Evolutionary conservation across 2,113 vertebrate species (phyloP).

Genomic region (Ursus arctos): DNA sequence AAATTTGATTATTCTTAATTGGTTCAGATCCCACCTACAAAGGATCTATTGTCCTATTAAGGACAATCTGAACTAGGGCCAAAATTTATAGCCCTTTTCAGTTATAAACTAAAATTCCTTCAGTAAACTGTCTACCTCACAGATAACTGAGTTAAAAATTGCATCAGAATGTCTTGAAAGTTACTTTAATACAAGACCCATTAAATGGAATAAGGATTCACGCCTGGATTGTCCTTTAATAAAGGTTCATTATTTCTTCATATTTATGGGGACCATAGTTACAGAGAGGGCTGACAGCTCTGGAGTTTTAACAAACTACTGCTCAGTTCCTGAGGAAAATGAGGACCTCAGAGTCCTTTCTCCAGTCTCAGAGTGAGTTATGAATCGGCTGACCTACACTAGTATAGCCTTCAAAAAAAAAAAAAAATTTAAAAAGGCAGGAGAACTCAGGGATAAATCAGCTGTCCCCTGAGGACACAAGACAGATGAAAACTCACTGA

Average conservation of each 20-base stretch:
- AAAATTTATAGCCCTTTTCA: background rate
- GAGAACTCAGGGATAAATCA: constrained; percentile 78
- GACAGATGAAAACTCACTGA: constrained; percentile 70
- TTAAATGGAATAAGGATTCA: constrained; percentile 57
- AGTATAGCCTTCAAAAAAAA: constrained; percentile 50
- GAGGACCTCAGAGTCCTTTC: constrained; percentile 41
- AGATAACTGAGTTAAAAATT: constrained; percentile 38
- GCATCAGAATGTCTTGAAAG: constrained; percentile 44
- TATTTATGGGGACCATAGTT: constrained; percentile 54
- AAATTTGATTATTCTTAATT: background rate
- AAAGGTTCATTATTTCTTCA: constrained; percentile 61
- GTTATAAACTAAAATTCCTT: background rate
- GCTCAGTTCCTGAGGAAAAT: background rate
- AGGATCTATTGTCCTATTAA: background rate
- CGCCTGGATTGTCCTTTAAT: constrained; percentile 44
- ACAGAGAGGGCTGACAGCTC: constrained; percentile 21
- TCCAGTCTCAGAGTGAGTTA: constrained; percentile 66
- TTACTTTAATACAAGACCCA: constrained; percentile 5
- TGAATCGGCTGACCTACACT: constrained; percentile 64
- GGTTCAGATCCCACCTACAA: background rate
- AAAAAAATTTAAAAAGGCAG: constrained; percentile 68
- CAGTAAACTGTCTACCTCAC: background rate
- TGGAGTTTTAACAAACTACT: constrained; percentile 68
- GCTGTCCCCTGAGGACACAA: constrained; percentile 16
- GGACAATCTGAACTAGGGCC: background rate